Base-by-base conservation (phyloP, 2,113 vertebrate genomes). In the Psilopsiagon aurifrons region DNA sequence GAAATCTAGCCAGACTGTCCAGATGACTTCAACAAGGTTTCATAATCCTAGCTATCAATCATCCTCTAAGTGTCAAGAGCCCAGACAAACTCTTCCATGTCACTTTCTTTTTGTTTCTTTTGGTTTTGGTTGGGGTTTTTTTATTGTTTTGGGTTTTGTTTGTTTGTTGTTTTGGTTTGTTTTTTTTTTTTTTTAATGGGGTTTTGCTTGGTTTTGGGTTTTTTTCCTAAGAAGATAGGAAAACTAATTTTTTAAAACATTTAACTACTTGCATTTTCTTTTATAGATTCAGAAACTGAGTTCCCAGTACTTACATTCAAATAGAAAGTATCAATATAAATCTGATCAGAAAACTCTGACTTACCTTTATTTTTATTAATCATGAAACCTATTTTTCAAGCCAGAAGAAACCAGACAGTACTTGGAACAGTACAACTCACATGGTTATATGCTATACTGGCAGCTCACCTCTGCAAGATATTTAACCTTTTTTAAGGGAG, bases 21-120 rank as follows among this genome's bases (percentile, higher is more conserved):
- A 78, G 66, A 88, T 60, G 80, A 91, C 52, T 89, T 77, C 52
- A 86, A 57, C 64, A 52, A 76, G 41, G 23, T 86, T 93, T 75
- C 84, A 46, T 68, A 96, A 91, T 79, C 27, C 23, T 25, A 41
- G 55, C 47, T 82, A 92, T 79, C 80, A 83, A 91, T 83, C 91
- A 94, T 14, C 19, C 52, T 52, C 8, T 46, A 86, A 74, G 62
- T 23, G 27, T 52, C 51, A 82, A 60, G 37, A 91, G 35, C 17
- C 22, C 51, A 82, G 39, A 78, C 24, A 88, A 94, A 77, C 68
- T 73, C 49, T 74, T 64, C 31, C 33, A 43, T 23, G 1, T 8
- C 73, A 41, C 22, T 43, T 75, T 73, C 20, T 87, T 77, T 70
- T 31, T 25, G 6, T 11, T 25, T 35, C 4, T 20, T 49, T 13